phyloP scores from a whole-genome alignment of 2,797 vertebrate species.

The Ptychobarbus kaznakovi region DNA sequence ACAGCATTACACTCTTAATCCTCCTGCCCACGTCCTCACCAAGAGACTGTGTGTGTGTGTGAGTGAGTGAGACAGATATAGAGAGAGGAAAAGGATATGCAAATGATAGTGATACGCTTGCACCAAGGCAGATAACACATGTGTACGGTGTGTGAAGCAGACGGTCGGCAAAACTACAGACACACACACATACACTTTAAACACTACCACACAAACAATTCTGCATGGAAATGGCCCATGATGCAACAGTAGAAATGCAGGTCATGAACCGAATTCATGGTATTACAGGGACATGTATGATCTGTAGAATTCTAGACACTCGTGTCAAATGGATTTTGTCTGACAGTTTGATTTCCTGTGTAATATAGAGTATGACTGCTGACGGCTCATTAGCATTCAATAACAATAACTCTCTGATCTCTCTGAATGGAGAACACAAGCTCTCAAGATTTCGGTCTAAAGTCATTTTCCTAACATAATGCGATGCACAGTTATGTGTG shows the following conservation, averaged over 20 bases:
- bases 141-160: background rate
- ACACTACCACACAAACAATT: constrained; percentile 2
- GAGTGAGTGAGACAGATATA: constrained; percentile 5
- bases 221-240: constrained; percentile 18
- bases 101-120: constrained; percentile 57
- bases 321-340: constrained; percentile 12
- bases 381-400: constrained; percentile 37
- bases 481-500: background rate
- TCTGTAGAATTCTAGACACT: constrained; percentile 10
- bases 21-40: constrained; percentile 66
- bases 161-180: background rate
- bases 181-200: constrained; percentile 18
- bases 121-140: constrained; percentile 54
- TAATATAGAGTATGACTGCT: constrained; percentile 1
- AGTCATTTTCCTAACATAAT: background rate
- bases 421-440: constrained; percentile 15
- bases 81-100: constrained; percentile 54
- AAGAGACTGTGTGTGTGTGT: background rate
- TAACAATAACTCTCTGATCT: constrained; percentile 25
- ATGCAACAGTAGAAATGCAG: constrained; percentile 27
- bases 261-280: constrained; percentile 30
- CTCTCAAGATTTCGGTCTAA: constrained; percentile 1
- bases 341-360: constrained; percentile 42
- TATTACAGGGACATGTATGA: constrained; percentile 18
- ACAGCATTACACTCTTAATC: constrained; percentile 82